phyloP scores from a whole-genome alignment of 2,797 vertebrate genomes.

The Odontamblyopus rebecca region DNA sequence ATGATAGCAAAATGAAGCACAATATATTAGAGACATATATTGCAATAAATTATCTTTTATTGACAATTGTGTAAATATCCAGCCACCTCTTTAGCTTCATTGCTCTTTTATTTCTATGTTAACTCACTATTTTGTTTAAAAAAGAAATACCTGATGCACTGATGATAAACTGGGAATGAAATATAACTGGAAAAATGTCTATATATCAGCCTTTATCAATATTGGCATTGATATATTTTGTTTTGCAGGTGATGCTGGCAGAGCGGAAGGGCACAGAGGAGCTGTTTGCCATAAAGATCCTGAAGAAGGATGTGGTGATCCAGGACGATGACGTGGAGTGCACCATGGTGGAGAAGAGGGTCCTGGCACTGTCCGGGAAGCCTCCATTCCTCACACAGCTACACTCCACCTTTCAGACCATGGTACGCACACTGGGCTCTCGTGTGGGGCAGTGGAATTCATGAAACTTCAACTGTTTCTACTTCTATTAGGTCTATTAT shows the following conservation, averaged over 20 bases:
- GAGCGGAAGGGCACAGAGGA: conserved; percentile 93
- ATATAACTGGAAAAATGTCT: neutral
- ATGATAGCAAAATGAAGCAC: too few relatives aligned
- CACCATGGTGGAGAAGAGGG: conserved; percentile 97
- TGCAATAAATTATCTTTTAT: too few relatives aligned
- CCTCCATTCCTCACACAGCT: conserved; percentile 94
- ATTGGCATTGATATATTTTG: neutral
- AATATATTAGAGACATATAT: too few relatives aligned
- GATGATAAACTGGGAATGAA: neutral
- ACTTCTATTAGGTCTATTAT: neutral
- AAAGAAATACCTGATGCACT: too few relatives aligned
- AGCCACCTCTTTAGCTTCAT: neutral
- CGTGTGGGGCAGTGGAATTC: neutral
- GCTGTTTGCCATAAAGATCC: conserved; percentile 92
- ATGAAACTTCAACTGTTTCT: neutral
- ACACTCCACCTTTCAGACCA: conserved; percentile 95
- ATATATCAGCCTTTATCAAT: neutral
- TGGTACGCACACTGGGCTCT: conserved; percentile 72
- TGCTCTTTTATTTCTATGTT: neutral
- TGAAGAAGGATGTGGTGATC: conserved; percentile 98
- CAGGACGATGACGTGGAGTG: conserved; percentile 97
- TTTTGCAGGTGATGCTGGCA: conserved; percentile 91
- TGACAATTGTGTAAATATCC: neutral
- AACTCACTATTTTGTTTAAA: too few relatives aligned
- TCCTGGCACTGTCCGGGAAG: conserved; percentile 89